Evolutionary conservation across 2,113 vertebrate species (phyloP).

Genomic region (Mormyrus lacerda): DNA sequence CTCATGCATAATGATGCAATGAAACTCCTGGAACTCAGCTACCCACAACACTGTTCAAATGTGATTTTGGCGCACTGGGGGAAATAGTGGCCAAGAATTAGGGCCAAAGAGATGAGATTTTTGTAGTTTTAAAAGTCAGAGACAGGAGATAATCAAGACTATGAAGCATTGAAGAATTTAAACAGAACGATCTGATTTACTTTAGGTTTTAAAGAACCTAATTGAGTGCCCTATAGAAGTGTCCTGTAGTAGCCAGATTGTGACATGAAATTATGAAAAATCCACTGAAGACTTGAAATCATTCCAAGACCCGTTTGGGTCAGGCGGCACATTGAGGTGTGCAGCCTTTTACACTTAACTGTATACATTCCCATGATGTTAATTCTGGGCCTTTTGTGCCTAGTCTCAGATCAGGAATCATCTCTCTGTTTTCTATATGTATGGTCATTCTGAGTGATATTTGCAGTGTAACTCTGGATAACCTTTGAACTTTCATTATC

Average conservation of each 20-base stretch:
- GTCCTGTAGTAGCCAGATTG: background rate
- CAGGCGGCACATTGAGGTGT: background rate
- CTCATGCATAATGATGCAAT: background rate
- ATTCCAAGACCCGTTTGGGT: constrained; percentile 20
- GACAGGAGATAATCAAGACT: background rate
- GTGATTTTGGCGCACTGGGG: background rate
- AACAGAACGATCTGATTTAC: background rate
- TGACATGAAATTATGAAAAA: background rate
- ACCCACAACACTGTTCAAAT: background rate
- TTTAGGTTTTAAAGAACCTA: background rate
- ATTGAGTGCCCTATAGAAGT: background rate
- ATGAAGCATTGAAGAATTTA: background rate
- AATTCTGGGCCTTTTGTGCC: background rate
- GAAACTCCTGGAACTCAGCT: background rate
- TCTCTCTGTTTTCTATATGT: background rate
- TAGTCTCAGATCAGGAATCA: background rate
- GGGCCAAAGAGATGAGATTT: background rate
- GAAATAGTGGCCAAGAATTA: background rate
- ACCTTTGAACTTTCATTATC: background rate
- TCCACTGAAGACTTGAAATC: constrained; percentile 4
- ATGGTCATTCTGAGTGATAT: background rate
- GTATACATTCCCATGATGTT: constrained; percentile 14
- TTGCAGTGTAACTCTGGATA: background rate
- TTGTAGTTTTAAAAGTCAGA: background rate
- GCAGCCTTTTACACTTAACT: constrained; percentile 4